Conservation (phyloP, 2,113 vertebrate genomes). For the Porphyrio hochstetteri region DNA sequence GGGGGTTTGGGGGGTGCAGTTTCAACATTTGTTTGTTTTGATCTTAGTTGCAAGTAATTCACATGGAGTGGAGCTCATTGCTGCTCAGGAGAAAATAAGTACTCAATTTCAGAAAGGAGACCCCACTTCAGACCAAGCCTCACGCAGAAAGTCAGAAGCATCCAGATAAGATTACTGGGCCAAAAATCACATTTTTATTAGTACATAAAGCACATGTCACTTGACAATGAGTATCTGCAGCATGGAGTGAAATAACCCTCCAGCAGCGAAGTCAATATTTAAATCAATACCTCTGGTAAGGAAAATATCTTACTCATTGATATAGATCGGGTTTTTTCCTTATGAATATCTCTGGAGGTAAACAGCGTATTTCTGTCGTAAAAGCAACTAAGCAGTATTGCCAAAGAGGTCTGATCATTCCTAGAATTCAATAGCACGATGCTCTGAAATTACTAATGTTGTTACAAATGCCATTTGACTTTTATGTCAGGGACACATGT, state of each 20-base stretch:
- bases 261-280: slow-evolving; percentile 64
- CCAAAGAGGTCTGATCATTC: slow-evolving; percentile 41
- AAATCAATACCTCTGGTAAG: slow-evolving; percentile 72
- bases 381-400: slow-evolving; percentile 34
- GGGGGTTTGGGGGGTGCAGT: no score
- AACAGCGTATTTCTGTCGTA: slow-evolving; percentile 45
- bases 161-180: neutral
- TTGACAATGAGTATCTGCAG: slow-evolving; percentile 49
- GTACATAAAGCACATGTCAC: slow-evolving; percentile 51
- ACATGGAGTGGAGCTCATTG: neutral
- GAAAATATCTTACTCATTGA: slow-evolving; percentile 72
- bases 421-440: slow-evolving; percentile 21
- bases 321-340: slow-evolving; percentile 62
- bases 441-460: slow-evolving; percentile 52
- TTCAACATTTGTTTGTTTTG: neutral
- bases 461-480: slow-evolving; percentile 48
- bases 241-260: slow-evolving; percentile 49
- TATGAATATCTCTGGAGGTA: slow-evolving; percentile 62
- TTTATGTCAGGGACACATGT: neutral
- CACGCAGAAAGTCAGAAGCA: neutral
- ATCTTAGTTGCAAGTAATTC: neutral
- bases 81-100: neutral
- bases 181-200: slow-evolving; percentile 60
- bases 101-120: neutral
- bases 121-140: neutral